phyloP scores from a whole-genome alignment of 2,797 vertebrate genomes.

The Brotula barbata region DNA sequence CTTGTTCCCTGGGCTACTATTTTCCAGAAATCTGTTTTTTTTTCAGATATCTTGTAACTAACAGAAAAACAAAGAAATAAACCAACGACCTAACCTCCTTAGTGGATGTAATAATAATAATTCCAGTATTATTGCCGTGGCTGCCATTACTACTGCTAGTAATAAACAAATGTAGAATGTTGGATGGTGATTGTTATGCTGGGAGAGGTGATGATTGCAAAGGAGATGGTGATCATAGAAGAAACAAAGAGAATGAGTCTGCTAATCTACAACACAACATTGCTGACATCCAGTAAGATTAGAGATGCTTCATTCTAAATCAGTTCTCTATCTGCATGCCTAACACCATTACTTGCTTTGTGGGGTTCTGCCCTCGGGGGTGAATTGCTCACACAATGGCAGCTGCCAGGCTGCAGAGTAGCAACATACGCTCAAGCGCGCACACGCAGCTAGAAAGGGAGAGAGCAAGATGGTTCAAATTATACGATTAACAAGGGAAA shows the following conservation, averaged over 20 bases:
- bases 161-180: slow-evolving; percentile 38
- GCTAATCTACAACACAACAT: slow-evolving; percentile 57
- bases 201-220: slow-evolving; percentile 46
- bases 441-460: slow-evolving; percentile 15
- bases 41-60: too few relatives aligned
- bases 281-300: slow-evolving; percentile 64
- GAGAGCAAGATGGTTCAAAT: slow-evolving; percentile 52
- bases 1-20: too few relatives aligned
- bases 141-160: slow-evolving; percentile 17
- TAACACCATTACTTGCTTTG: slow-evolving; percentile 74
- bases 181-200: slow-evolving; percentile 40
- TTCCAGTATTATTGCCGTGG: slow-evolving; percentile 22
- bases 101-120: slow-evolving; percentile 7
- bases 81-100: too few relatives aligned
- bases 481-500: slow-evolving; percentile 59
- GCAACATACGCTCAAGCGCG: slow-evolving; percentile 31
- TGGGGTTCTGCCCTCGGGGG: slow-evolving; percentile 67
- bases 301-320: slow-evolving; percentile 65
- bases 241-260: slow-evolving; percentile 54
- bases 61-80: too few relatives aligned
- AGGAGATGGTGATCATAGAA: slow-evolving; percentile 50
- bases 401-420: slow-evolving; percentile 47
- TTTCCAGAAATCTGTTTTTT: too few relatives aligned
- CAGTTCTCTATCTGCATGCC: slow-evolving; percentile 69
- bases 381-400: slow-evolving; percentile 61